Evolutionary conservation across 2,888 invertebrate genomes (phyloP).

Genomic region (Steinernema hermaphroditum): DNA sequence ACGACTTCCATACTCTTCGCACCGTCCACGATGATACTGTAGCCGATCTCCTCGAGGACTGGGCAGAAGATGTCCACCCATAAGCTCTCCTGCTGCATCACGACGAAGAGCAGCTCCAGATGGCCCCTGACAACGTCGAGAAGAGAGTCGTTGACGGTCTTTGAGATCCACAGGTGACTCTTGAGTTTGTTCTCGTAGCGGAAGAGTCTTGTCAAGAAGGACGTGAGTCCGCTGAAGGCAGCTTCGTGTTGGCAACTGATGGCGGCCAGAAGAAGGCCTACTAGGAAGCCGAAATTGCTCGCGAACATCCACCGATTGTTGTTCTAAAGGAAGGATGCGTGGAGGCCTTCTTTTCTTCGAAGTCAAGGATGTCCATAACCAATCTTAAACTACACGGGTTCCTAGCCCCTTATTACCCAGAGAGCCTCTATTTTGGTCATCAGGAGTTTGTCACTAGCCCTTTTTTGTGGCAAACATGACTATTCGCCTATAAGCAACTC

Average conservation of each 20-base stretch:
- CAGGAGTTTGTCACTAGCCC: no score
- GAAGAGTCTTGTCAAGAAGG: not conserved
- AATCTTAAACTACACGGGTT: no score
- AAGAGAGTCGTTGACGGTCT: not conserved
- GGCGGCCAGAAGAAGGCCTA: not conserved
- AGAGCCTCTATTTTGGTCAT: no score
- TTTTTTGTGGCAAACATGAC: no score
- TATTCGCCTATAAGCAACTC: no score
- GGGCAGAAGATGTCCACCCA: not conserved
- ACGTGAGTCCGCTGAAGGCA: not conserved
- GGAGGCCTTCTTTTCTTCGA: no score
- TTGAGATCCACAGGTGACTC: not conserved
- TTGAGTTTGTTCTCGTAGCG: not conserved
- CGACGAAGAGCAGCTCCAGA: not conserved
- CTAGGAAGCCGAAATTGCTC: constrained; percentile 1
- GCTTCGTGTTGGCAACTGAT: not conserved
- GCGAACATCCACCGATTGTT: not conserved
- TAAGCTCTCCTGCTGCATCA: not conserved
- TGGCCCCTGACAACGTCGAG: not conserved
- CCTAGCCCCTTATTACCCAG: no score
- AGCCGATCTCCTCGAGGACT: not conserved
- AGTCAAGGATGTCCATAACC: no score
- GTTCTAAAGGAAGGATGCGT: not conserved
- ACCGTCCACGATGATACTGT: not conserved
- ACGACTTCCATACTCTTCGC: not conserved